phyloP scores from a whole-genome alignment of 2,113 vertebrate genomes.

The Okapia johnstoni region DNA sequence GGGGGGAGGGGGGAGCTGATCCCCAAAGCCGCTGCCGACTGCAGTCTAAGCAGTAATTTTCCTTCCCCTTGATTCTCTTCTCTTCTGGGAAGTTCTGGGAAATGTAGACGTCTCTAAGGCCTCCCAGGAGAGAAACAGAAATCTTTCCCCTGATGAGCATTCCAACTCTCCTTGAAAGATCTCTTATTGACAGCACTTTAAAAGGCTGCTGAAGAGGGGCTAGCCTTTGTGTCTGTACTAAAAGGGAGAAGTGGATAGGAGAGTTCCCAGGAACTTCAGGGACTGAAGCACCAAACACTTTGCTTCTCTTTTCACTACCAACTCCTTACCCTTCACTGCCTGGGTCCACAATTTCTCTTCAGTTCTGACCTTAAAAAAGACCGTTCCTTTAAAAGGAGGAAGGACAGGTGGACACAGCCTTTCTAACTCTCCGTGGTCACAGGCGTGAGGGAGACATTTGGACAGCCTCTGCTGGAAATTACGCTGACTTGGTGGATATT shows the following conservation, averaged over 20 bases:
- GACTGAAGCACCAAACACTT: neutral
- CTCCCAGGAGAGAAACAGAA: neutral
- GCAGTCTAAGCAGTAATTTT: neutral
- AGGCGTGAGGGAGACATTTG: neutral
- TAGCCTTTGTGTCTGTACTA: neutral
- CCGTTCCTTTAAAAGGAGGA: neutral
- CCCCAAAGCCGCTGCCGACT: neutral
- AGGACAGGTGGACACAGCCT: too few relatives aligned
- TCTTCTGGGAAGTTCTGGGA: constrained; percentile 2
- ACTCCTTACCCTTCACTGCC: neutral
- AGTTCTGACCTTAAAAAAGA: neutral
- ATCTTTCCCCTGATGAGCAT: neutral
- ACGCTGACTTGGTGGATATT: neutral
- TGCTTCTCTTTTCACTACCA: neutral
- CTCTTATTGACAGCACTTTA: neutral
- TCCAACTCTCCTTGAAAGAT: neutral
- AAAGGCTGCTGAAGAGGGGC: neutral
- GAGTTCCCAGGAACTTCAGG: neutral
- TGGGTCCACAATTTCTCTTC: neutral
- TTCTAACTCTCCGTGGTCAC: neutral
- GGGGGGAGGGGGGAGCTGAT: neutral
- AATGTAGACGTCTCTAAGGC: neutral
- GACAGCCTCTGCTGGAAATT: neutral
- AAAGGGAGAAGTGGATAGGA: neutral
- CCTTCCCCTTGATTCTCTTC: neutral